A percentile compares a stretch with the other conserved stretches of the same genome.
These are phyloP conservation scores for Bombus soroeensis DNA, from an alignment of 1,140 invertebrate genomes.

Conservation along the genomic window DNA sequence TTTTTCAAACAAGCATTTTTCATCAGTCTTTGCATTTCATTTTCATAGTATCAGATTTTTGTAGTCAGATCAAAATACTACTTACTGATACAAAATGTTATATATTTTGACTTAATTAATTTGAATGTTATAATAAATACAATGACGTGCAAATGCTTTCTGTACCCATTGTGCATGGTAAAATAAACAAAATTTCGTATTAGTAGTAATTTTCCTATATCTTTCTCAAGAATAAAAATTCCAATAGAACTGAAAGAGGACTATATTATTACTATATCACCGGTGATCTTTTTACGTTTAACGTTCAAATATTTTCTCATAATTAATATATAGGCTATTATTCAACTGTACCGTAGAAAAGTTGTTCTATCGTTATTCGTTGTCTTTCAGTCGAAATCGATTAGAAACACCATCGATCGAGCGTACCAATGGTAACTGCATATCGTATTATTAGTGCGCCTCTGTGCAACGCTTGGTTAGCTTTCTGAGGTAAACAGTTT, in stretches of 20 bases:
- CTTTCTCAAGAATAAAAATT: neutral
- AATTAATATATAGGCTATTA: neutral
- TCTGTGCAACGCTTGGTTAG: constrained; percentile 20
- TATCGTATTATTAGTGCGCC: constrained; percentile 32
- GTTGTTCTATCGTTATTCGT: neutral
- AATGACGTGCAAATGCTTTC: neutral
- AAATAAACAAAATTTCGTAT: neutral
- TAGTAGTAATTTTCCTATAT: neutral
- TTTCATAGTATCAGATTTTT: too few species aligned
- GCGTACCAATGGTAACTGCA: neutral
- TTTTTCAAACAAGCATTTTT: too few species aligned
- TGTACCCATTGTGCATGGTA: neutral
- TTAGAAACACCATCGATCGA: constrained; percentile 3
- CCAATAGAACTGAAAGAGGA: too few species aligned
- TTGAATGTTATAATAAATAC: too few species aligned
- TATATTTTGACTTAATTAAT: too few species aligned
- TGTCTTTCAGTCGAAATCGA: neutral
- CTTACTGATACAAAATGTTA: too few species aligned
- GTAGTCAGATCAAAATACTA: too few species aligned
- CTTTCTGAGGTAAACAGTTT: constrained; percentile 22
- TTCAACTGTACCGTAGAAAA: too few species aligned
- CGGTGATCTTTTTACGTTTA: neutral
- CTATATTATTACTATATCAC: neutral
- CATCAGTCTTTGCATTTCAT: too few species aligned
- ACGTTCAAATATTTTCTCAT: neutral